Percentiles rank a stretch among this genome's conserved stretches.
phyloP scores from a whole-genome alignment of 2,888 invertebrate genomes.

The Machimus atricapillus region DNA sequence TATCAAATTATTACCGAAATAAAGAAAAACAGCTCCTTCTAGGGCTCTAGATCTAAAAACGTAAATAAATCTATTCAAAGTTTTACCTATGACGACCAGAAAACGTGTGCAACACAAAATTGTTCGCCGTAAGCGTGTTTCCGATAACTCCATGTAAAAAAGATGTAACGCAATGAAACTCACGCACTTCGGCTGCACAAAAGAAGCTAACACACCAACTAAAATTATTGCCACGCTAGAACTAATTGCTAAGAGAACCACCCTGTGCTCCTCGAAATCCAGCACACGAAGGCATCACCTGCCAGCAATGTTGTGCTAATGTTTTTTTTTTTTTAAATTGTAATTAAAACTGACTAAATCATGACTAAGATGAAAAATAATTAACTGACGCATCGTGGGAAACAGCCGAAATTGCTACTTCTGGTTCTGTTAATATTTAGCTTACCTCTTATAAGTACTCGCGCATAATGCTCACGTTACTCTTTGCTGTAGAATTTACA shows the following conservation, averaged over 20 bases:
- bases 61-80: background rate
- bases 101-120: slow-evolving; percentile 7
- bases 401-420: background rate
- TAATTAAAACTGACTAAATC: background rate
- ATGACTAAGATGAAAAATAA: background rate
- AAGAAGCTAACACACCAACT: slow-evolving; percentile 8
- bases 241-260: background rate
- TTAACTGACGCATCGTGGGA: background rate
- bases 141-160: background rate
- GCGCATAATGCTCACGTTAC: background rate
- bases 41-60: background rate
- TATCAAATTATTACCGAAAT: slow-evolving; percentile 37
- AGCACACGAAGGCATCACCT: background rate
- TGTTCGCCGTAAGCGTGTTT: background rate
- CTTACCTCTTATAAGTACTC: background rate
- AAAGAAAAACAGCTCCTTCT: slow-evolving; percentile 5
- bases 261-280: background rate
- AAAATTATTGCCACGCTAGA: background rate
- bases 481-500: background rate
- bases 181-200: background rate
- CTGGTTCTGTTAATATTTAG: background rate
- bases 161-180: background rate
- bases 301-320: background rate
- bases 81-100: slow-evolving; percentile 43
- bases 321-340: background rate